Conservation (phyloP, 2,797 vertebrate species). For the Picus viridis region DNA sequence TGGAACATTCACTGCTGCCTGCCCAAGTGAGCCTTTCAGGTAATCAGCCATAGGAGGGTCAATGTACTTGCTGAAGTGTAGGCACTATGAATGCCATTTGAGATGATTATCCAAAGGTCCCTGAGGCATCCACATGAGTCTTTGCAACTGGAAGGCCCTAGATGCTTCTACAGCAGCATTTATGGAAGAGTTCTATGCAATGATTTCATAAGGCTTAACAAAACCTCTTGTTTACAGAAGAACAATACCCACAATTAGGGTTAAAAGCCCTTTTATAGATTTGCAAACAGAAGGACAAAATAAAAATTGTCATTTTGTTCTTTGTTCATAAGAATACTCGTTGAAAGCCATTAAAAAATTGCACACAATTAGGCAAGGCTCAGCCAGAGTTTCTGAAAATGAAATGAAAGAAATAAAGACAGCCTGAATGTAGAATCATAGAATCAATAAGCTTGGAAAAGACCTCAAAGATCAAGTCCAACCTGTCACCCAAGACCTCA, state of each 20-base stretch:
- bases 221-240: background rate
- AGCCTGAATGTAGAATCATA: background rate
- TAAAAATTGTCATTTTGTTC: background rate
- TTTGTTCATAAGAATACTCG: background rate
- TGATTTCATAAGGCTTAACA: background rate
- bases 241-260: background rate
- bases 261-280: background rate
- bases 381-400: background rate
- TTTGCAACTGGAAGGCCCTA: background rate
- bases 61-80: background rate
- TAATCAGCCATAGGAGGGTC: background rate
- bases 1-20: background rate
- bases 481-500: no score
- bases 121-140: rapidly evolving
- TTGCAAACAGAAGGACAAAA: background rate
- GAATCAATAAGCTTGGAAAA: no score
- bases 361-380: background rate
- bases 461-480: no score
- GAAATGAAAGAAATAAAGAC: background rate
- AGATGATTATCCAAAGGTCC: background rate
- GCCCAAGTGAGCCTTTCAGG: background rate
- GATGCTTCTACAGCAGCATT: background rate
- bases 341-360: background rate
- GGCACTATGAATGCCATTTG: background rate
- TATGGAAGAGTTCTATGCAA: background rate